Conservation (phyloP, 2,888 invertebrate genomes). For the Campoletis raptor region DNA sequence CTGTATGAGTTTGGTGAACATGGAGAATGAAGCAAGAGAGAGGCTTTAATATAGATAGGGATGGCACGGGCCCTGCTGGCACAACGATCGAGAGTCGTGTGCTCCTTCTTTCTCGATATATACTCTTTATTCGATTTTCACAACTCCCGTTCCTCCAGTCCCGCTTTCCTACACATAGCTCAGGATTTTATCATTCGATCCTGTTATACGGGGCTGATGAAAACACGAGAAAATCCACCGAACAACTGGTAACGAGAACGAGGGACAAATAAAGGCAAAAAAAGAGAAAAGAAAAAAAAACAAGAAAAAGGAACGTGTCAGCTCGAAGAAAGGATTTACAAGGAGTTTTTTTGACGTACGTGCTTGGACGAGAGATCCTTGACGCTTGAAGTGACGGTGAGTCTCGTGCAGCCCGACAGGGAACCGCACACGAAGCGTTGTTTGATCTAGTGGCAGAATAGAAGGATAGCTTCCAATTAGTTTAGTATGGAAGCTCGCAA, state of each 20-base stretch:
- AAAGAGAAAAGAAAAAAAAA: neutral
- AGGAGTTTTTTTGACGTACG: constrained; percentile 46
- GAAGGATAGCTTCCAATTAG: constrained; percentile 59
- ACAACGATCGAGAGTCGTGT: constrained; percentile 61
- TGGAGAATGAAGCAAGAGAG: constrained; percentile 55
- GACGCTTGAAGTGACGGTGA: constrained; percentile 42
- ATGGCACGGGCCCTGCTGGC: constrained; percentile 56
- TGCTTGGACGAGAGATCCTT: constrained; percentile 47
- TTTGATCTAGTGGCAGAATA: constrained; percentile 60
- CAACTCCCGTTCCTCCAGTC: constrained; percentile 37
- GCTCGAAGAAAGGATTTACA: constrained; percentile 48
- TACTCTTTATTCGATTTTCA: constrained; percentile 63
- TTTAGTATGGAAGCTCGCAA: constrained; percentile 27
- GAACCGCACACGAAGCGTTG: constrained; percentile 34
- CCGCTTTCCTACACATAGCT: constrained; percentile 16
- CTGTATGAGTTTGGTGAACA: constrained; percentile 65
- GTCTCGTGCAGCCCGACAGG: constrained; percentile 42
- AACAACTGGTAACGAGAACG: constrained; percentile 43
- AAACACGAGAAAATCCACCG: constrained; percentile 53
- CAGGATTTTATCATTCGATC: constrained; percentile 66
- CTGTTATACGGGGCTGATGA: constrained; percentile 44
- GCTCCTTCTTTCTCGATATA: constrained; percentile 57
- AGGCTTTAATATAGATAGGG: constrained; percentile 15
- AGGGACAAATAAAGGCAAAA: constrained; percentile 5
- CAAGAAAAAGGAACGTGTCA: constrained; percentile 29